Percentiles rank a stretch among this genome's conserved stretches.
Conservation (phyloP, 2,888 invertebrate species). For the Acrocera orbiculus region DNA sequence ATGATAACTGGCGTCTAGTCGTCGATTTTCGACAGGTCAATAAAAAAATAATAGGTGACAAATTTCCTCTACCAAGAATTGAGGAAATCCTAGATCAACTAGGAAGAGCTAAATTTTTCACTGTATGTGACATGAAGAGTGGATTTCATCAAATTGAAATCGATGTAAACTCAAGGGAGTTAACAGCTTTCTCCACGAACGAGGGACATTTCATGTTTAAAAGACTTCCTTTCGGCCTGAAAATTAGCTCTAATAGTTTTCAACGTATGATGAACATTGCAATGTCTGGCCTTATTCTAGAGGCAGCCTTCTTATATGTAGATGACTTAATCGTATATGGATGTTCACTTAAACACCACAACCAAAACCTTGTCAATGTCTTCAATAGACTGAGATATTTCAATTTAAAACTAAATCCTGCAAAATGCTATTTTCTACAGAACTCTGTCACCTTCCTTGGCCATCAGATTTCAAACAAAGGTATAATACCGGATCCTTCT, state of each 20-base stretch:
- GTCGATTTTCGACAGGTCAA: constrained; percentile 4
- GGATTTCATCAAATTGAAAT: constrained; percentile 7
- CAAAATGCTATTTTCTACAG: constrained; percentile 11
- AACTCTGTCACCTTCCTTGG: constrained; percentile 11
- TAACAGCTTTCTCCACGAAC: constrained; percentile 5
- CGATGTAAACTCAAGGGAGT: constrained; percentile 1
- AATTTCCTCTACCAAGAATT: background rate
- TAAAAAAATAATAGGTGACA: constrained; percentile 7
- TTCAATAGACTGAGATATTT: constrained; percentile 1
- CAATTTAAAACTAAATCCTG: constrained; percentile 11
- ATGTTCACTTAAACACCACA: constrained; percentile 9
- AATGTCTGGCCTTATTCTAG: constrained; percentile 11
- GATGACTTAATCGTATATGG: constrained; percentile 15
- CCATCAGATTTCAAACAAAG: constrained; percentile 9
- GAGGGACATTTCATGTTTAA: constrained; percentile 12
- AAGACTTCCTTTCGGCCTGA: constrained; percentile 13
- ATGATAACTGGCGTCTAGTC: constrained; percentile 7
- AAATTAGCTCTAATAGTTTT: constrained; percentile 14
- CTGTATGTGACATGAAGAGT: constrained; percentile 3
- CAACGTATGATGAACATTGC: constrained; percentile 15
- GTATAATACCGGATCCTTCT: too few species aligned
- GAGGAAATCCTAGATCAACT: constrained; percentile 3
- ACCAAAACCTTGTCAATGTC: constrained; percentile 7
- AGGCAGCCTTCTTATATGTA: constrained; percentile 14
- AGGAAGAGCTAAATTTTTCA: constrained; percentile 5